A percentile compares a stretch with the other conserved stretches of the same genome.
Conservation (phyloP, 23 tunicate genomes). For the Diplosoma virens region DNA sequence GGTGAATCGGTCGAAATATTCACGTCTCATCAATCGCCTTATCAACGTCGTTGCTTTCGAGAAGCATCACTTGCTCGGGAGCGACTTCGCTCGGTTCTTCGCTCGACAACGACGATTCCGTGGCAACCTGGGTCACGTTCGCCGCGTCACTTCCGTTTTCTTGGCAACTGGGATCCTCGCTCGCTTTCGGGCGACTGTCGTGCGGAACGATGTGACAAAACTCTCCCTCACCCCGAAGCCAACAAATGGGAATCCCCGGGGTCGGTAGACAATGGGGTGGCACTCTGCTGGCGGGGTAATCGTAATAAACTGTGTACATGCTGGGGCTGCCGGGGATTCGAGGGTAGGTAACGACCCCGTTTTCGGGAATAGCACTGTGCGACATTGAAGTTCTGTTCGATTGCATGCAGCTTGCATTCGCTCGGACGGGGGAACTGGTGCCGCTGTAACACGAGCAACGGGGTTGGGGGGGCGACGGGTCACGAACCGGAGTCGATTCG, state of each 20-base stretch:
- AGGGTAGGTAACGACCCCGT: background rate
- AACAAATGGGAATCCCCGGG: slow-evolving; percentile 35
- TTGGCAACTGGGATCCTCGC: too few species aligned
- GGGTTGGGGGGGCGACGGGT: background rate
- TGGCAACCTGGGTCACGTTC: too few species aligned
- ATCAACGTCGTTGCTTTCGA: background rate
- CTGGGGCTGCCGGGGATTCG: slow-evolving; percentile 6
- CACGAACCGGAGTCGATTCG: background rate
- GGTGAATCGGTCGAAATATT: background rate
- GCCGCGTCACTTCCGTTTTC: too few species aligned
- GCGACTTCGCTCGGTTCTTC: too few species aligned
- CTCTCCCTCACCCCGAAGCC: slow-evolving; percentile 60
- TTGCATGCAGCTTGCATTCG: background rate
- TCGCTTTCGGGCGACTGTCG: slow-evolving; percentile 13
- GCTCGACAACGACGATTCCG: too few species aligned
- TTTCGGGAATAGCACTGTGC: slow-evolving; percentile 1
- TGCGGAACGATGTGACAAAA: slow-evolving; percentile 56
- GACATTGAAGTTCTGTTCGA: slow-evolving; percentile 30
- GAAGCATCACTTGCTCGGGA: slow-evolving; percentile 6
- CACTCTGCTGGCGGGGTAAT: background rate
- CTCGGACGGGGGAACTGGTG: slow-evolving; percentile 10
- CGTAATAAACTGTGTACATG: slow-evolving; percentile 25
- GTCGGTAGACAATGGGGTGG: slow-evolving; percentile 14
- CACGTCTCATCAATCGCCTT: background rate
- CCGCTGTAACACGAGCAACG: slow-evolving; percentile 36